Evolutionary conservation across 2,888 invertebrate species (phyloP), one percentile per base, ranked within the genome.

Genomic region (Prionchulus punctatus): DNA sequence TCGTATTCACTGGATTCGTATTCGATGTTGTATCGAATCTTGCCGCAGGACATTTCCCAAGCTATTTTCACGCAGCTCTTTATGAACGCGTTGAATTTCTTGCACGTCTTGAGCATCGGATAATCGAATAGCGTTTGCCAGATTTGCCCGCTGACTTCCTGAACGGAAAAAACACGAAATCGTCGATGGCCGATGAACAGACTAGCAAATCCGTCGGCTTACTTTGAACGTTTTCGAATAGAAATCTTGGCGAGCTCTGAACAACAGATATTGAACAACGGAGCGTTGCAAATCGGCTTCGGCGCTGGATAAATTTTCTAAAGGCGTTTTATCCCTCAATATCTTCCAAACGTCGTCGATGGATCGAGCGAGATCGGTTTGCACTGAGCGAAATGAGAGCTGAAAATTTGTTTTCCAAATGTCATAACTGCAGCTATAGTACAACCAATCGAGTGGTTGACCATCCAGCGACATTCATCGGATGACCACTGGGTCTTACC

Each of bases 91-190:
- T 82, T 80, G 57, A 92, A 78, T 30, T 84, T 82, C 1, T 79
- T 78, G 70, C 88, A 90, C 1, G 79, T 75, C 62, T 83, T 83
- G 66, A 94, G 77, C 71, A 87, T 85, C 31, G 89, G 87, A 75
- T 91, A 94, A 76, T 92, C 92, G 68, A 86, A 87, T 23, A 94
- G 78, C 0, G 91, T 91, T 62, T 83, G 83, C 73, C 87, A 82
- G 61, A 94, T 82, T 77, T 86, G 81, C 30, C 75, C 71, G 60
- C 77, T 76, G 1, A 80, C 80, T 64, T 80, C 79, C 79, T 80
- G 69, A 18, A 63, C 56, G 15, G 36, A 12, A n/a, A n/a, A n/a
- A n/a, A n/a, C n/a, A n/a, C n/a, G n/a, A n/a, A n/a, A n/a, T n/a
- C n/a, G n/a, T n/a, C n/a, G n/a, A n/a, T n/a, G n/a, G n/a, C 36